Base-by-base conservation (phyloP, 2,888 invertebrate genomes). In the Microplitis manilae region DNA sequence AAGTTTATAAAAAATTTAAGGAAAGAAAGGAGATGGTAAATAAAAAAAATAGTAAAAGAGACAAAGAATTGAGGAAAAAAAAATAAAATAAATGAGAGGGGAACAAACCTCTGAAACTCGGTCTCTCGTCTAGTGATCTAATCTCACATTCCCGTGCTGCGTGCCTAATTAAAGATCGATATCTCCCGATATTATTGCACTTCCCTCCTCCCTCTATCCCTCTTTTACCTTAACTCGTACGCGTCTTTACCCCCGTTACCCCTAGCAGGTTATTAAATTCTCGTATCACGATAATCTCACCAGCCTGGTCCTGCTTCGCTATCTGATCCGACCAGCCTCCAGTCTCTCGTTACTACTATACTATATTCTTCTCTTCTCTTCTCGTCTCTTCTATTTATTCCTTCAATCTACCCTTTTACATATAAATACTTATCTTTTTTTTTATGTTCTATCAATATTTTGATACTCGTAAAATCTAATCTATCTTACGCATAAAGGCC, bases 91-190 rank as follows among this genome's bases (percentile, higher is more conserved):
- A 13, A 65, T 30, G 62, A 64, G 68, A 71, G 74, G 73, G 75
- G 77, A 81, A 81, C 73, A 80, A 81, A 81, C 78, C 82, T 83
- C 82, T 83, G 81, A 82, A 83, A 81, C 84, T 83, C 79, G 79
- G 82, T 81, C 81, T 84, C 84, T 84, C 85, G 86, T 86, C 87
- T 87, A 87, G 87, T 84, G 87, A 88, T 88, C 86, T 88, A 88
- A 88, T 88, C 88, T 86, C 74, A 79, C 85, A 85, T 87, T 87
- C 88, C 87, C 86, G 88, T 87, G 87, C 88, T 89, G 89, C 88
- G 89, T 89, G 88, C 88, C 90, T 90, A 90, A 90, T 90, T 90
- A 90, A 90, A 90, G 90, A 90, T 90, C 89, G 85, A 90, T 90
- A 90, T 90, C 90, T 88, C 82, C 79, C 88, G 88, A 89, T 90